Conservation (phyloP, 2,797 vertebrate genomes). For the Trachops cirrhosus region DNA sequence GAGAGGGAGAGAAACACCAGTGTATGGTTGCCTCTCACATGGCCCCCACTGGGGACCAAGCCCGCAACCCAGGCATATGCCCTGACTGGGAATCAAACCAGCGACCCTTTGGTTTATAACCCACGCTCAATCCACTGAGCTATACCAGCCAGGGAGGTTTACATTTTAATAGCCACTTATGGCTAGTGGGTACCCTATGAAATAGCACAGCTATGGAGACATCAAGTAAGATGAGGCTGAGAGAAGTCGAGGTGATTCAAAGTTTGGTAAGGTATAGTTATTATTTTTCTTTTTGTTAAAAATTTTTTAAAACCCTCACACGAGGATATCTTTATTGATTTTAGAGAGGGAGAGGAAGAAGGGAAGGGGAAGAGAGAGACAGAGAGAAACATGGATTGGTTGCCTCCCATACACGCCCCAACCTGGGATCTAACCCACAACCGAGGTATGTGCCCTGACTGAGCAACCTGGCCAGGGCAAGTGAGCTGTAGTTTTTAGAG, state of each 20-base stretch:
- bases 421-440: background rate
- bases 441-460: background rate
- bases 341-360: no score
- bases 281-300: background rate
- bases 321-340: background rate
- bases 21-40: no score
- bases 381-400: background rate
- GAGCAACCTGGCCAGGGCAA: background rate
- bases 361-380: background rate
- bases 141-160: no score
- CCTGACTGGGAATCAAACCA: no score
- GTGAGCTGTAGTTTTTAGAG: background rate
- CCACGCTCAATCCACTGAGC: no score
- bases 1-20: no score
- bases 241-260: background rate
- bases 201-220: background rate
- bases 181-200: background rate
- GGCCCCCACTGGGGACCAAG: no score
- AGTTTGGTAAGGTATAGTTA: background rate
- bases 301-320: background rate
- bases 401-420: background rate
- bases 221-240: background rate
- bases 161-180: background rate
- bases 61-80: no score
- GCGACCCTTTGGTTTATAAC: no score